Conservation (phyloP, 2,113 vertebrate species). For the Origma solitaria region DNA sequence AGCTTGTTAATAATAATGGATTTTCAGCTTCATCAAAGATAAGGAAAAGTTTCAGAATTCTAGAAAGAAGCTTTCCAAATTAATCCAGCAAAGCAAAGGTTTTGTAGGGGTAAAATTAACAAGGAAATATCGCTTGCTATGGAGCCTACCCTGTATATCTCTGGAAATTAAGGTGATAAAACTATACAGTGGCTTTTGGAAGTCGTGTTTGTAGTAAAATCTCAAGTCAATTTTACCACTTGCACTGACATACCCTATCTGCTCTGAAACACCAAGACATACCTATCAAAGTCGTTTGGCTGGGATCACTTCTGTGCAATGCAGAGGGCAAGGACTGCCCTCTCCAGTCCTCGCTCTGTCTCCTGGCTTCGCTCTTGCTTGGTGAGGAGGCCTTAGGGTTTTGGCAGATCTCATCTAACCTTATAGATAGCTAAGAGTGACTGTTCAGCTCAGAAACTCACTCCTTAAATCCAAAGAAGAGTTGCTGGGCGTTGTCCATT, state of each 20-base stretch:
- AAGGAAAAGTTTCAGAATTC: neutral
- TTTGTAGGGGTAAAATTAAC: neutral
- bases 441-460: neutral
- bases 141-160: neutral
- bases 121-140: neutral
- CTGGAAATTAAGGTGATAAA: neutral
- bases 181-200: neutral
- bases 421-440: neutral
- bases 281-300: neutral
- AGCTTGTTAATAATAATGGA: neutral
- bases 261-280: neutral
- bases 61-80: neutral
- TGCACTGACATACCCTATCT: fast-evolving
- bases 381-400: neutral
- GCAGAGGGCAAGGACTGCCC: neutral
- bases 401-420: neutral
- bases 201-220: neutral
- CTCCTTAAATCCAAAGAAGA: neutral
- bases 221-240: neutral
- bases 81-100: neutral
- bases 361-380: neutral
- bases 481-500: neutral
- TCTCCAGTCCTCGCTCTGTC: neutral
- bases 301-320: neutral
- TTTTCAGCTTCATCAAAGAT: neutral